Evolutionary conservation across 2,113 vertebrate species (phyloP).

Genomic region (Pluvianellus socialis): DNA sequence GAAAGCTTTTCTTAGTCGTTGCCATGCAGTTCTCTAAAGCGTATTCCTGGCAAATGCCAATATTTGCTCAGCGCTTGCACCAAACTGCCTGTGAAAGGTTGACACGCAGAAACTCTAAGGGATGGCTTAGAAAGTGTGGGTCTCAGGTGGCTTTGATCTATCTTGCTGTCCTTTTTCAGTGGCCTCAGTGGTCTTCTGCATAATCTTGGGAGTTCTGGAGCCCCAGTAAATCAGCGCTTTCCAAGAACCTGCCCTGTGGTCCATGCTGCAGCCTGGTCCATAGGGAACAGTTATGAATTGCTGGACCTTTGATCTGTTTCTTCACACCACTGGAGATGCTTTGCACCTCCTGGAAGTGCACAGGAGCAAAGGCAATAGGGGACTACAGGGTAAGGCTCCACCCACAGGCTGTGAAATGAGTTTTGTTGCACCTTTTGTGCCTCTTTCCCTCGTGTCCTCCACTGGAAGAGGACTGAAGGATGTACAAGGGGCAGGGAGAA

Average conservation of each 20-base stretch:
- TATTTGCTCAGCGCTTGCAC: background rate
- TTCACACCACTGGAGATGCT: background rate
- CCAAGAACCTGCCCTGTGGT: background rate
- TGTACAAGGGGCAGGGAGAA: fast-evolving
- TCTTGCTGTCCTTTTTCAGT: background rate
- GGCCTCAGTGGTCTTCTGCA: background rate
- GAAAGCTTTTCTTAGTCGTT: conserved; percentile 67
- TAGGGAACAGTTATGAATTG: background rate
- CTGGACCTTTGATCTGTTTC: background rate
- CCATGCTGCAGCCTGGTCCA: background rate
- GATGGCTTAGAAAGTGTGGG: background rate
- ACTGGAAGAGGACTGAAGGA: background rate
- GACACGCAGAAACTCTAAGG: background rate
- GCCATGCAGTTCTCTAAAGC: conserved; percentile 50
- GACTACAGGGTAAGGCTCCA: background rate
- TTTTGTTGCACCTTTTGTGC: background rate
- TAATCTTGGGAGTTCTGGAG: background rate
- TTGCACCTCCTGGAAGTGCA: background rate
- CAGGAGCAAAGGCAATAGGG: background rate
- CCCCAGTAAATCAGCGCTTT: background rate
- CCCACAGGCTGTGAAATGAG: background rate
- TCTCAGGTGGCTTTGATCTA: background rate
- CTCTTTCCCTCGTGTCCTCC: background rate
- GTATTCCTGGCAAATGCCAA: conserved; percentile 45
- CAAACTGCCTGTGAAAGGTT: background rate